A percentile compares a stretch with the other conserved stretches of the same genome.
Conservation (phyloP, 1,140 invertebrate species). For the Olivierus martensii region DNA sequence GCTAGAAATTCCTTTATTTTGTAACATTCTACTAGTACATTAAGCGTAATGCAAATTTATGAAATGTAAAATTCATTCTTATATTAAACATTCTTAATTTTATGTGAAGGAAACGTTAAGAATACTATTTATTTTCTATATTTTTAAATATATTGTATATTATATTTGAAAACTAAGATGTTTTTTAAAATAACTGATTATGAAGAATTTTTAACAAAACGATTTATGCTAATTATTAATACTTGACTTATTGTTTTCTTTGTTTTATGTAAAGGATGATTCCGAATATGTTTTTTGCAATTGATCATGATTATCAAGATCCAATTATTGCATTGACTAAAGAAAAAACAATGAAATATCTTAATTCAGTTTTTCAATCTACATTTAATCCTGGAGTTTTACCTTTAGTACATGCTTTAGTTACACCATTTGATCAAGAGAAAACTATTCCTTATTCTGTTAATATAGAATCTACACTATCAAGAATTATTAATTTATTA, state of each 20-base stretch:
- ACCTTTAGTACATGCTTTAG: conserved; percentile 27
- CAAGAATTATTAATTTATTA: conserved; percentile 36
- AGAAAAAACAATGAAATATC: conserved; percentile 23
- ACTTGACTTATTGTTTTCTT: conserved; percentile 19
- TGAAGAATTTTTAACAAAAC: too few relatives aligned
- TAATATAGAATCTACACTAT: conserved; percentile 32
- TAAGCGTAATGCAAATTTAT: too few relatives aligned
- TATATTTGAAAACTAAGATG: too few relatives aligned
- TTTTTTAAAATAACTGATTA: too few relatives aligned
- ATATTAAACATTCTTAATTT: too few relatives aligned
- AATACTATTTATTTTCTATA: too few relatives aligned
- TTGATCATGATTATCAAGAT: conserved; percentile 31
- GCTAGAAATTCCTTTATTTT: too few relatives aligned
- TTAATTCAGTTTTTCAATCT: conserved; percentile 27
- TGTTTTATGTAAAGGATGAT: conserved; percentile 22
- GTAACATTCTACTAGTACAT: too few relatives aligned
- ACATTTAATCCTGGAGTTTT: conserved; percentile 14
- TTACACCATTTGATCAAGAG: conserved; percentile 31
- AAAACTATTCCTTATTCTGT: conserved; percentile 29
- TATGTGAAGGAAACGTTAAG: too few relatives aligned
- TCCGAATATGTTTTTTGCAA: conserved; percentile 29
- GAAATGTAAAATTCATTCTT: too few relatives aligned
- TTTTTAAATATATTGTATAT: too few relatives aligned
- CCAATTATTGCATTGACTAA: conserved; percentile 29
- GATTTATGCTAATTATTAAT: too few relatives aligned